phyloP scores from a whole-genome alignment of 2,888 invertebrate genomes.

The Entomobrya proxima region DNA sequence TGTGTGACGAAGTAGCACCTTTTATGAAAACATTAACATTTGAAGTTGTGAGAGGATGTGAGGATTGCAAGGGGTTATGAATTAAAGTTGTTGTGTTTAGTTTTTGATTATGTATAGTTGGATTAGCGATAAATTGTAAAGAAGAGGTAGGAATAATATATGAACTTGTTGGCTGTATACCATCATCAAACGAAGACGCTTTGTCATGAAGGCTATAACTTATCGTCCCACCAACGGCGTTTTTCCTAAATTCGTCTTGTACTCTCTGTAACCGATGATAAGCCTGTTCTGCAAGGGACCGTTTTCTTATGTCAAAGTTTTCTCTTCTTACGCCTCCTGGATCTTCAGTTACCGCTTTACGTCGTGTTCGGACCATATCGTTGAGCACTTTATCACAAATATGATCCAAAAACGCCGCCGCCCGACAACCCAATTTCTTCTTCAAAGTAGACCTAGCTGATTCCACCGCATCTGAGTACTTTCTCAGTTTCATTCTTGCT shows the following conservation, averaged over 20 bases:
- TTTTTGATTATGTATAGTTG: too few relatives aligned
- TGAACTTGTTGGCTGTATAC: neutral
- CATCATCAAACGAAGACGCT: conserved; percentile 1
- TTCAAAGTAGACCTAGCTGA: conserved; percentile 60
- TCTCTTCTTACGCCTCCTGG: neutral
- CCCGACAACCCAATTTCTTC: conserved; percentile 62
- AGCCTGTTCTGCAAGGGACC: conserved; percentile 31
- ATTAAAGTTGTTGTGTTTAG: too few relatives aligned
- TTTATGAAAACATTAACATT: neutral
- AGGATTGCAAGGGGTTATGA: too few relatives aligned
- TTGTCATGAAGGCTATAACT: conserved; percentile 2
- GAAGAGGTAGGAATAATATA: too few relatives aligned
- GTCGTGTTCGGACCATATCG: conserved; percentile 36
- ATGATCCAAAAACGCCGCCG: conserved; percentile 49
- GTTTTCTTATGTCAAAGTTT: neutral
- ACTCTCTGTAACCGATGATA: conserved; percentile 41
- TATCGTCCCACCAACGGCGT: neutral
- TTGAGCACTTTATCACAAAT: conserved; percentile 48
- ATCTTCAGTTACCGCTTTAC: neutral
- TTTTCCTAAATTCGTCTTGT: conserved; percentile 27
- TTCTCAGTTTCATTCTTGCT: conserved; percentile 53
- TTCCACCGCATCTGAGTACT: conserved; percentile 63
- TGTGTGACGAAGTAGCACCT: neutral
- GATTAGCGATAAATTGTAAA: too few relatives aligned
- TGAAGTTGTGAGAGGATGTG: neutral